These are phyloP conservation scores for Python bivittatus DNA, from an alignment of 2,113 vertebrate genomes.

Conservation along the genomic window DNA sequence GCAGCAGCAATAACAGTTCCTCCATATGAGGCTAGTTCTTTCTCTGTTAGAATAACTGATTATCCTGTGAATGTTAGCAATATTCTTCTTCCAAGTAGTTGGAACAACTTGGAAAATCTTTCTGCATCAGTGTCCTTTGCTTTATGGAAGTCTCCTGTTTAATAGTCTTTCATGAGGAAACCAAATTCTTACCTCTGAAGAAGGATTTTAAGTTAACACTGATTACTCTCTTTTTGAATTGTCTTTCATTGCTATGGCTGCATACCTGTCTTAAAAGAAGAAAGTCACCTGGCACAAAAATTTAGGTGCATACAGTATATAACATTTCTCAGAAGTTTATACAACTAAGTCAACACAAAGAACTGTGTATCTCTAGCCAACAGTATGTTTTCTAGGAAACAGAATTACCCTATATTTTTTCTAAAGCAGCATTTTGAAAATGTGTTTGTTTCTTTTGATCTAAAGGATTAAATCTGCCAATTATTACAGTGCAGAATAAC, in stretches of 20 bases:
- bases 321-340: neutral
- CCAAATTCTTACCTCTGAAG: neutral
- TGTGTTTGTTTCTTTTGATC: neutral
- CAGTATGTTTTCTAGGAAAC: constrained; percentile 28
- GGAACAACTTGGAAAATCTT: neutral
- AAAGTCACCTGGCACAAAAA: neutral
- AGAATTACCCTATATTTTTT: constrained; percentile 21
- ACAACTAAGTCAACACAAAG: neutral
- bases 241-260: neutral
- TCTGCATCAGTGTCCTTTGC: neutral
- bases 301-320: neutral
- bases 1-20: neutral
- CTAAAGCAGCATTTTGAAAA: constrained; percentile 9
- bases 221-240: neutral
- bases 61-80: neutral
- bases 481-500: neutral
- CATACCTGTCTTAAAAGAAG: neutral
- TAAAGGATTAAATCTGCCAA: constrained; percentile 13
- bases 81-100: neutral
- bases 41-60: neutral
- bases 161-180: neutral
- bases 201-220: neutral
- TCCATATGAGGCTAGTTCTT: neutral
- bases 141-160: neutral
- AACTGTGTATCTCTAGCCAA: neutral